These are phyloP conservation scores for Empidonax traillii DNA, from an alignment of 2,113 vertebrate genomes.

Conservation along the genomic window DNA sequence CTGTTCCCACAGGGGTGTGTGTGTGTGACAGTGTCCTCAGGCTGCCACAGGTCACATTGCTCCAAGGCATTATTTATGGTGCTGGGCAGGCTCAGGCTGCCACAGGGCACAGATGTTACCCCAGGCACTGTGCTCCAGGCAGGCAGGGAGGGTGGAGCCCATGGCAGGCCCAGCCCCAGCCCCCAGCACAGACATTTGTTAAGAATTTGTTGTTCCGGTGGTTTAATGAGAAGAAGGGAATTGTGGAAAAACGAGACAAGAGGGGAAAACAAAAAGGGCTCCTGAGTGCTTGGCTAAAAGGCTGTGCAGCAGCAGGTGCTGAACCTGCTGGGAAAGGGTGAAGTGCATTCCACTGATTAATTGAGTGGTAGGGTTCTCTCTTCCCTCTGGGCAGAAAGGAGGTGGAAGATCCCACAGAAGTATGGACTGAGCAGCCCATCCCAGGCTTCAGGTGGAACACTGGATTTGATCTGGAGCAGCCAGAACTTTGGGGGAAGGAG, in stretches of 20 bases:
- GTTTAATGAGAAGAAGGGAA: not conserved
- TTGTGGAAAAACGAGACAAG: not conserved
- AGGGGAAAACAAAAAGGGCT: not conserved
- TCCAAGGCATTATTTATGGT: slow-evolving; percentile 70
- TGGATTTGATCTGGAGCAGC: not conserved
- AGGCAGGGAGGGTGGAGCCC: not conserved
- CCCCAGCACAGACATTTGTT: not conserved
- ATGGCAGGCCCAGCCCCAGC: not conserved
- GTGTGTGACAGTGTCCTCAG: slow-evolving; percentile 71
- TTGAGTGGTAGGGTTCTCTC: not conserved
- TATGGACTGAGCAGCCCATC: not conserved
- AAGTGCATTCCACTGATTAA: not conserved
- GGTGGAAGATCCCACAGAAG: not conserved
- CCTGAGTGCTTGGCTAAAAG: not conserved
- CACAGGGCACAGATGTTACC: slow-evolving; percentile 50
- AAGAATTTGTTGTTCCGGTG: not conserved
- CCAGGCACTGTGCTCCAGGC: slow-evolving; percentile 1
- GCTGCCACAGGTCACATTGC: slow-evolving; percentile 69
- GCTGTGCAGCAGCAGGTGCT: not conserved
- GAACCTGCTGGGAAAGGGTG: not conserved
- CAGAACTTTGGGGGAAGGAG: not conserved
- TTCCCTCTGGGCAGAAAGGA: not conserved
- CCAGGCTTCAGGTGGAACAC: not conserved
- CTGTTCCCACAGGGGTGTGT: slow-evolving; percentile 73
- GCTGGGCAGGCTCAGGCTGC: slow-evolving; percentile 34